A percentile compares a stretch with the other conserved stretches of the same genome.
Evolutionary conservation across 1,140 invertebrate species (phyloP).

Genomic region (Pseudomyrmex concolor): DNA sequence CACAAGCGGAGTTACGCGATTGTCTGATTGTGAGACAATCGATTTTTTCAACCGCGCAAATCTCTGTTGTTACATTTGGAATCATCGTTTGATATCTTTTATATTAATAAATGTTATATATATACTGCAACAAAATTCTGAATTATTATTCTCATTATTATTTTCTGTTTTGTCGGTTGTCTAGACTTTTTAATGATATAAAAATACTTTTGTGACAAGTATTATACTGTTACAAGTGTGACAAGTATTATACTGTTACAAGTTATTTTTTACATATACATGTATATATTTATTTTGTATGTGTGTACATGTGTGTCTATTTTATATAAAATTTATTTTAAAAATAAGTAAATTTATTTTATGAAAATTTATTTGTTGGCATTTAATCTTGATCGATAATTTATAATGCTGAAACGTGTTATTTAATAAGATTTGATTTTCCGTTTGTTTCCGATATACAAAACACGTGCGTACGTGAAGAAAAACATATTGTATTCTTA

Average conservation of each 20-base stretch:
- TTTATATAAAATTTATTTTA: no score
- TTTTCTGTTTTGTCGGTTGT: neutral
- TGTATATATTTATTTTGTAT: neutral
- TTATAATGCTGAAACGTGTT: neutral
- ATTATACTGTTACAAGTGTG: neutral
- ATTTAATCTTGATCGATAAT: neutral
- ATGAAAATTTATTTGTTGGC: neutral
- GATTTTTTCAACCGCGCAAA: neutral
- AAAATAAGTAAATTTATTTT: no score
- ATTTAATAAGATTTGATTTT: constrained; percentile 12
- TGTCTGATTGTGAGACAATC: neutral
- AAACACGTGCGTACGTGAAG: neutral
- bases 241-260: neutral
- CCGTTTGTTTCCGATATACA: neutral
- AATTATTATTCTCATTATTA: neutral
- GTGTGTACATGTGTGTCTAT: no score
- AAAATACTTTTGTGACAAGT: neutral
- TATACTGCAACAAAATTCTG: constrained; percentile 56
- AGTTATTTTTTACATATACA: neutral
- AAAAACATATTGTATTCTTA: no score
- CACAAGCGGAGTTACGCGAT: neutral
- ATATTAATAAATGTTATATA: constrained; percentile 69
- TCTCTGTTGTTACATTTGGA: constrained; percentile 52
- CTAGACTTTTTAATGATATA: neutral
- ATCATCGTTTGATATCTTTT: constrained; percentile 59